Evolutionary conservation across 2,888 invertebrate species (phyloP), one percentile per base, ranked within the genome.

Genomic region (Ariolimax columbianus): DNA sequence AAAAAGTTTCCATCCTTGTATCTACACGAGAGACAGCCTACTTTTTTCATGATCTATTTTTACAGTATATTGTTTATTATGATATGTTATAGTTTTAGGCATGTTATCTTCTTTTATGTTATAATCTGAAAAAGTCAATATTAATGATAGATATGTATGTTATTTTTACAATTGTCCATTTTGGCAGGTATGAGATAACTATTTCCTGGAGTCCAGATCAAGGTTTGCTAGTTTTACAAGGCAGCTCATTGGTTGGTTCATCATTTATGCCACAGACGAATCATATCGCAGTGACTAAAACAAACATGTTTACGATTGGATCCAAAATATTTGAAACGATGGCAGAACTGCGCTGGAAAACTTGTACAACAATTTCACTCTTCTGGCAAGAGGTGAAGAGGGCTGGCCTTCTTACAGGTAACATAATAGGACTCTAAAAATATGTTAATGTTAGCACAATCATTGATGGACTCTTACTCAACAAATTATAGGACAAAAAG

Each of bases 191-290:
- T 36, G 43, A 63, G 26, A 59, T 82, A 23, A 75, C 75, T 23
- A 63, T 82, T n/a, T 63, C 82, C 14, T 82, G 82, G 82, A 82
- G 82, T 63, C 43, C 63, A 36, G 33, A 70, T 55, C 51, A 36
- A 14, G 82, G 82, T 26, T 73, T 82, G 1, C 4, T 72, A 70
- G 40, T 82, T 47, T 36, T 82, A 33, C 43, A 38, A 33, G 55
- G 43, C 30, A 47, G 33, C 47, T 17, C n/a, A 1, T 26, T 72
- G 43, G 66, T 82, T 38, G 82, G 82, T 4, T 82, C 82, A 19
- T 38, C 82, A 55, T 70, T 72, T 51, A 70, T 19, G 1, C 33
- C 72, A 2, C 19, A n/a, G 6, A 6, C 36, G n/a, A 68, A 40
- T 23, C 19, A 17, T 33, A 43, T 36, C 9, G 26, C 38, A 26